phyloP scores from a whole-genome alignment of 2,113 vertebrate genomes.

The Caloenas nicobarica region DNA sequence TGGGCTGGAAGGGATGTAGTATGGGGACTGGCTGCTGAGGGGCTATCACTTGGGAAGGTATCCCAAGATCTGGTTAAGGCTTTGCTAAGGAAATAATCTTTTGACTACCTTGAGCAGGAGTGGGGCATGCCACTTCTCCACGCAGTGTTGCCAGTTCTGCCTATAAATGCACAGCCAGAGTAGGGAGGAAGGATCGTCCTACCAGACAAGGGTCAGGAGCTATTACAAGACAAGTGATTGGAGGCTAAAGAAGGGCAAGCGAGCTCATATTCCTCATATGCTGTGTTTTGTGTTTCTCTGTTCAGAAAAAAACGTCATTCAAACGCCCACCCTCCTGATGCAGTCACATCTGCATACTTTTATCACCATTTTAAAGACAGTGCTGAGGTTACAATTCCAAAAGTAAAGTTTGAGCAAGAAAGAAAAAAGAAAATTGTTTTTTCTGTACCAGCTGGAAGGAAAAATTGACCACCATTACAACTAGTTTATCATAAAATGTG shows the following conservation, averaged over 20 bases:
- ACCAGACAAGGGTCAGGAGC: not conserved
- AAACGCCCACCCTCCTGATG: not conserved
- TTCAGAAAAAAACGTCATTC: not conserved
- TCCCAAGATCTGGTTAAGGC: not conserved
- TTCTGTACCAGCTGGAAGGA: not conserved
- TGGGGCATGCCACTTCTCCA: rapidly evolving
- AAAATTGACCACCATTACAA: not conserved
- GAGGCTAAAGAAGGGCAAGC: not conserved
- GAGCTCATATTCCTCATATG: not conserved
- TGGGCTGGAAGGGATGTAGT: not conserved
- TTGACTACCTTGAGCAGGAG: not conserved
- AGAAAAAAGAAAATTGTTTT: not conserved
- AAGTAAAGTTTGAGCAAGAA: not conserved
- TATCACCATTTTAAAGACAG: not conserved
- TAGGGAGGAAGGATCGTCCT: not conserved
- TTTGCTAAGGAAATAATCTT: not conserved
- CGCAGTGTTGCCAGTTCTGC: not conserved
- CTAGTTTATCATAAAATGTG: not conserved
- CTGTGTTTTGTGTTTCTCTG: not conserved
- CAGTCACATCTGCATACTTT: not conserved
- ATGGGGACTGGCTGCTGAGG: not conserved
- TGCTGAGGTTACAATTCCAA: not conserved
- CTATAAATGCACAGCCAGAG: not conserved
- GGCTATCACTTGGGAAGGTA: not conserved
- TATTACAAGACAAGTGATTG: not conserved